Base-by-base conservation (phyloP, 2,888 invertebrate genomes). In the Flexamia atlantica region DNA sequence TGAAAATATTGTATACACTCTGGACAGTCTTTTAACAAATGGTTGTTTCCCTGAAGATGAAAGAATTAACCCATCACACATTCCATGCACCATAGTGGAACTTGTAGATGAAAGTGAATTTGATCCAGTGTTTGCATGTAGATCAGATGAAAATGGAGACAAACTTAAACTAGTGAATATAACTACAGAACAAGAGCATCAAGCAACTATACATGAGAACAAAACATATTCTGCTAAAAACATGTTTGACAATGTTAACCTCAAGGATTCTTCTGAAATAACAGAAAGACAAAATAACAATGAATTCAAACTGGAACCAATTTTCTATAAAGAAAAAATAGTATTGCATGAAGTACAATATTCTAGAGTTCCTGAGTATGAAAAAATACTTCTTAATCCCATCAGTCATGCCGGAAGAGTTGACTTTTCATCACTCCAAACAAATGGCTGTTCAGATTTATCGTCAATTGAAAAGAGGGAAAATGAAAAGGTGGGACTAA, bases 1-100 rank as follows among this genome's bases (percentile, higher is more conserved):
- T 70, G 70, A 70, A 70, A 32, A 70, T 70, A 36, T 70, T 20
- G 40, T 40, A 2, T 23, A 70, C 4, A 70, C 70, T 23, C 32
- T 70, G 5, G 70, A 70, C 12, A 70, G 40, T 40, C 14, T 70
- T 0, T 23, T 70, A 23, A 70, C 17, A 23, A 40, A 70, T 70
- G 70, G 40, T 2, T 36, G 32, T 70, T 70, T 70, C 30, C 70
- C 70, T 40, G 4, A 7, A 20, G 36, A 70, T 20, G 40, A 70
- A 32, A 20, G 14, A 20, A 40, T 40, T n/a, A 70, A 40, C 40
- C 14, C 28, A 28, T 3, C 64, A 28, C 40, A 40, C 20, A 20
- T 40, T 1, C 40, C 32, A 17, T 70, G 70, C 40, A 36, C 32
- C 1, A 70, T 70, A 20, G 32, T 70, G 17, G 70, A 70, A 36